Percentiles rank a stretch among this genome's conserved stretches.
phyloP scores from a whole-genome alignment of 2,888 invertebrate genomes.

The Tipula helvola region DNA sequence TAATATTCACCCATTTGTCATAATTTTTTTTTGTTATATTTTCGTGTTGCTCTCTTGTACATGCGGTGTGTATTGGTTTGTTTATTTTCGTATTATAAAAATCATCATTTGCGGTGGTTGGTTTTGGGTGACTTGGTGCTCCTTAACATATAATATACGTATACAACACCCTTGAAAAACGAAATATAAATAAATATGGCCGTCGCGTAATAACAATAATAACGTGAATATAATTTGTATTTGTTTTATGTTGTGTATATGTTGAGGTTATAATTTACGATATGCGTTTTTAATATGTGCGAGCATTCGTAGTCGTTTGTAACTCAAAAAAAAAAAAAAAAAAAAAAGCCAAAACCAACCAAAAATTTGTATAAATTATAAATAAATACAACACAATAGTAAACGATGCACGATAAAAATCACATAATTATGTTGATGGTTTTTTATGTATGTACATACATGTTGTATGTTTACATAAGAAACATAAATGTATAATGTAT shows the following conservation, averaged over 20 bases:
- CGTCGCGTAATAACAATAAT: not conserved
- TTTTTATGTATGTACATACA: not conserved
- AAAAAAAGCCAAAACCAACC: not conserved
- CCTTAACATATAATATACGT: not conserved
- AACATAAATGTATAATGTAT: not conserved
- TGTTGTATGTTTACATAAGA: not conserved
- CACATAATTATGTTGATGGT: not conserved
- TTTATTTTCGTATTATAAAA: not conserved
- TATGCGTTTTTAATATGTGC: not conserved
- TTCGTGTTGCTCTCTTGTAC: not conserved
- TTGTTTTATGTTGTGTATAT: not conserved
- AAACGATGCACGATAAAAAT: not conserved
- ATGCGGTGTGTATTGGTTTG: not conserved
- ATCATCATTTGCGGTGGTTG: not conserved
- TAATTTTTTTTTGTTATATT: not conserved
- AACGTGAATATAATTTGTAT: not conserved
- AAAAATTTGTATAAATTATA: not conserved
- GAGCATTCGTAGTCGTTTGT: not conserved
- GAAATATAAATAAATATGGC: not conserved
- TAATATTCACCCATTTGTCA: not conserved
- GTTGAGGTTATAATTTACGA: not conserved
- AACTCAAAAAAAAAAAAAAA: not conserved
- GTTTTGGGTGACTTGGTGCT: not conserved
- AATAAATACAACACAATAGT: not conserved
- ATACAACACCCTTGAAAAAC: not conserved